Evolutionary conservation across 2,797 vertebrate genomes (phyloP).

Genomic region (Lindbergichthys nudifrons): DNA sequence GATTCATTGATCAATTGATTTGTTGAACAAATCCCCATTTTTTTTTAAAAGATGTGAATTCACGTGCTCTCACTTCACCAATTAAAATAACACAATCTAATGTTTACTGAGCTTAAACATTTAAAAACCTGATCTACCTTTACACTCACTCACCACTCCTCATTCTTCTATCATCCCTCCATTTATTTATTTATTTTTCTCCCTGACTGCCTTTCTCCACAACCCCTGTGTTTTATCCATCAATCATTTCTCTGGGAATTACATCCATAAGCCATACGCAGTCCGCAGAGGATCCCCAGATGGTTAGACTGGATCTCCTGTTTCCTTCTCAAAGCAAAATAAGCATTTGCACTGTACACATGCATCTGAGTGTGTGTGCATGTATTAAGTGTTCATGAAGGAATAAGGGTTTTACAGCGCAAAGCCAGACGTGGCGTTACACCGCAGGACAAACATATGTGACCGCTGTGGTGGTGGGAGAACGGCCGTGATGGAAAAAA

Average conservation of each 20-base stretch:
- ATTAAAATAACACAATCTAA: background rate
- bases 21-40: background rate
- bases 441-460: slow-evolving; percentile 69
- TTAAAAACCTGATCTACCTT: background rate
- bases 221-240: slow-evolving; percentile 53
- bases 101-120: background rate
- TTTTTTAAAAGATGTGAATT: background rate
- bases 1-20: background rate
- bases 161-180: slow-evolving; percentile 4
- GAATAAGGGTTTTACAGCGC: slow-evolving; percentile 45
- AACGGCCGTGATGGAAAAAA: slow-evolving; percentile 63
- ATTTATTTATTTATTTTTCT: slow-evolving; percentile 3
- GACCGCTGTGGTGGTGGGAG: slow-evolving; percentile 39
- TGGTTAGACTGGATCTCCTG: slow-evolving; percentile 60
- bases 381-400: slow-evolving; percentile 46
- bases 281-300: slow-evolving; percentile 57
- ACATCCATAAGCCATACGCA: slow-evolving; percentile 52
- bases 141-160: background rate
- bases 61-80: background rate
- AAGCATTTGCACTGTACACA: slow-evolving; percentile 3
- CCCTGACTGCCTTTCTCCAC: background rate
- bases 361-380: slow-evolving; percentile 36
- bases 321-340: slow-evolving; percentile 46
- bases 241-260: slow-evolving; percentile 37
- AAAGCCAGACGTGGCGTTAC: slow-evolving; percentile 51